Percentiles rank a stretch among this genome's conserved stretches.
Evolutionary conservation across 2,797 vertebrate genomes (phyloP).

Genomic region (Pachyuromys duprasi): DNA sequence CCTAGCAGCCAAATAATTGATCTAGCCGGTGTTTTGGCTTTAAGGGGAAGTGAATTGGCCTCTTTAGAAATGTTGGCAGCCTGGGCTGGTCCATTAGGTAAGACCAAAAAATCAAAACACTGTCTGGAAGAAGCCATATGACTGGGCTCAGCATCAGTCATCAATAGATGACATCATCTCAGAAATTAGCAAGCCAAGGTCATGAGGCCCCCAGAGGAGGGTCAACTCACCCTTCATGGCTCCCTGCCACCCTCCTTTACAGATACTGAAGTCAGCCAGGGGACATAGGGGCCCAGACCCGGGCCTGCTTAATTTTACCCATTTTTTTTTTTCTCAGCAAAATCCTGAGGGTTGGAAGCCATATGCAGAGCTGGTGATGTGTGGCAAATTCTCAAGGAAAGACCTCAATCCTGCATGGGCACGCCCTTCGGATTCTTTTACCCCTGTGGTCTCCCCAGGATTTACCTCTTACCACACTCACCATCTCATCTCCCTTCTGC

Average conservation of each 20-base stretch:
- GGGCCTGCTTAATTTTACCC: background rate
- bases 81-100: constrained; percentile 73
- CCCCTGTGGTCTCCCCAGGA: background rate
- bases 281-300: background rate
- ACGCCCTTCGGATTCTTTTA: background rate
- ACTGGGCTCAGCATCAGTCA: constrained; percentile 65
- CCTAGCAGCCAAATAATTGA: constrained; percentile 71
- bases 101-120: constrained; percentile 76
- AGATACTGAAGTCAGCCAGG: constrained; percentile 5
- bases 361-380: background rate
- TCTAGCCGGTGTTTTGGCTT: constrained; percentile 61
- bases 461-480: background rate
- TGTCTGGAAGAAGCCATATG: constrained; percentile 75
- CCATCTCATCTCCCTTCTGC: background rate
- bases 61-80: constrained; percentile 76
- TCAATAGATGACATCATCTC: constrained; percentile 77
- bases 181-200: constrained; percentile 70
- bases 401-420: background rate
- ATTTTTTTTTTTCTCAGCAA: background rate
- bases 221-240: background rate
- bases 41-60: constrained; percentile 54
- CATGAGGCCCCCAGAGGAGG: constrained; percentile 51
- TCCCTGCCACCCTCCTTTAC: background rate
- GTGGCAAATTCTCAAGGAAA: background rate
- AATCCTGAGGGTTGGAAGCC: background rate